Conservation (phyloP, 2,888 invertebrate genomes). For the Synanthedon vespiformis region DNA sequence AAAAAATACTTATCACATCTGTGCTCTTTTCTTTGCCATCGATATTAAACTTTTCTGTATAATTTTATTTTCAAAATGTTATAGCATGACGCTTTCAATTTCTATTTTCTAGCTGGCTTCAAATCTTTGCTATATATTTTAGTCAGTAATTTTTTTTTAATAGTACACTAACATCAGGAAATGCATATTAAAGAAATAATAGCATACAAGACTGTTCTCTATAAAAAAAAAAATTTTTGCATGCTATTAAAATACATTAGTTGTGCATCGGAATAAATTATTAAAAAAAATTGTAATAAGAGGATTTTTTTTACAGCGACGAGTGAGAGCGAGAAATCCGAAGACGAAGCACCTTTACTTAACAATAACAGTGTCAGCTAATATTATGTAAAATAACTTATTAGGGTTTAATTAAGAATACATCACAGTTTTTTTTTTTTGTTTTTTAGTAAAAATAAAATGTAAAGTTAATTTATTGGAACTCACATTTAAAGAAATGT, state of each 20-base stretch:
- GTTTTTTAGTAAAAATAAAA: too few relatives aligned
- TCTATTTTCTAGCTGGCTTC: neutral
- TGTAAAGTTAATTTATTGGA: neutral
- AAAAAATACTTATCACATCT: too few relatives aligned
- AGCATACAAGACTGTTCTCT: neutral
- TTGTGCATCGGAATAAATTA: too few relatives aligned
- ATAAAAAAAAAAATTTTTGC: too few relatives aligned
- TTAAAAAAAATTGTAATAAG: too few relatives aligned
- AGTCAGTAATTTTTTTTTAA: neutral
- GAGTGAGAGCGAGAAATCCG: conserved; percentile 51
- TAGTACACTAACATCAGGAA: neutral
- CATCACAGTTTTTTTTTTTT: neutral
- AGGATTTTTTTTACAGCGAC: conserved; percentile 32
- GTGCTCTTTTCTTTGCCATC: too few relatives aligned
- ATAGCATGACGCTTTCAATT: neutral
- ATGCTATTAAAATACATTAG: too few relatives aligned
- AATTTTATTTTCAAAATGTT: neutral
- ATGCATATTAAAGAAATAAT: neutral
- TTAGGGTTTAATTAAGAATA: neutral
- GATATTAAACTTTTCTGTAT: too few relatives aligned
- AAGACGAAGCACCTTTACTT: conserved; percentile 43
- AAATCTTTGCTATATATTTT: neutral
- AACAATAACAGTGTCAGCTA: conserved; percentile 28
- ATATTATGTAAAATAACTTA: neutral
- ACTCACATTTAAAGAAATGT: too few relatives aligned